Base-by-base conservation (phyloP, 1,140 invertebrate species). In the Cecropterus lyciades region DNA sequence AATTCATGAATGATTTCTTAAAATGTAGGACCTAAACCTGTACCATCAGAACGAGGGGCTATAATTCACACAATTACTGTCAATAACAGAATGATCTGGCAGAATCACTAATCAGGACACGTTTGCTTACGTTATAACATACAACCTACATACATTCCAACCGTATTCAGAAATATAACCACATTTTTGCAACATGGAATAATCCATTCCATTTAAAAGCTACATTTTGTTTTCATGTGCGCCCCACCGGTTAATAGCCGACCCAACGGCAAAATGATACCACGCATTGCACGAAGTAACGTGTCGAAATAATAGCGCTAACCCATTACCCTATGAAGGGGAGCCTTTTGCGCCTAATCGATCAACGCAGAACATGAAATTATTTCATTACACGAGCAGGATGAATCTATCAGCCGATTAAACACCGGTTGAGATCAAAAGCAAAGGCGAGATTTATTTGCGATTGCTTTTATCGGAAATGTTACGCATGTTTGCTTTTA, bases 261-360 rank as follows among this genome's bases (percentile, higher is more conserved):
- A 20, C 46, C 30, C 11, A 51, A 51, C 59, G 59, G 48, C 46
- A 51, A 62, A 62, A 62, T 62, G 59, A 62, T 62, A 62, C 30
- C 59, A 51, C 15, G 45, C 57, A 60, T 49, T 49, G 11, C 46
- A 62, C 46, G 46, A 62, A 62, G 37, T 62, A 62, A 62, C 59
- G 59, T 62, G 59, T 62, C 11, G 55, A 60, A 59, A 59, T 59
- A 67, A 67, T 67, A 67, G 49, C 33, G 42, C 55, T 49, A 67
- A 67, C 55, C 55, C 65, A 67, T 60, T 59, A 52, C 46, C 48
- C 59, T 51, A 62, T 40, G 59, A 51, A 62, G 59, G 59, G 59
- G 59, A 62, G 17, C 48, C 49, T 63, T 63, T 63, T 62, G 33
- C 60, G 60, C 11, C 49, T 63, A 63, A 63, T 63, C 60, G 60